Percentiles rank a stretch among this genome's conserved stretches.
Conservation (phyloP, 2,888 invertebrate genomes). For the Metopia argyrocephala region DNA sequence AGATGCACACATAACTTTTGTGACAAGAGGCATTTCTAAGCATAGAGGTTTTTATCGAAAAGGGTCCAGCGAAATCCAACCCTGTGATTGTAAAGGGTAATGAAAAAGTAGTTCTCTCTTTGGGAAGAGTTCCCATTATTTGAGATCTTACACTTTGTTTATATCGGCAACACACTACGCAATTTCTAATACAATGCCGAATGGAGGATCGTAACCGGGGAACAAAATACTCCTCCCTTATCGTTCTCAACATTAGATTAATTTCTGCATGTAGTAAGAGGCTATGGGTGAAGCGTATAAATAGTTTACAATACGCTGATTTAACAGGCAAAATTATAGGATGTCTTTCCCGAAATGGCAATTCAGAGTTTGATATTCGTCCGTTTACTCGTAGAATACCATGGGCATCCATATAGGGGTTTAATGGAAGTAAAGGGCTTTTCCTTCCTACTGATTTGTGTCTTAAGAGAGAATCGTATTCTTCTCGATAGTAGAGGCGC, state of each 20-base stretch:
- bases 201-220: slow-evolving; percentile 16
- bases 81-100: slow-evolving; percentile 44
- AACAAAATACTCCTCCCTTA: slow-evolving; percentile 24
- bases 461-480: too few relatives aligned
- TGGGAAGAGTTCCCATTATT: slow-evolving; percentile 46
- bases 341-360: slow-evolving; percentile 13
- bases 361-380: not conserved
- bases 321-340: slow-evolving; percentile 28
- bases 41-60: slow-evolving; percentile 12
- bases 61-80: slow-evolving; percentile 55
- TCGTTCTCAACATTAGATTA: slow-evolving; percentile 13
- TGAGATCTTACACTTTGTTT: slow-evolving; percentile 45
- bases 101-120: slow-evolving; percentile 42
- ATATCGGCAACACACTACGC: slow-evolving; percentile 30
- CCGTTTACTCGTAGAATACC: slow-evolving; percentile 7
- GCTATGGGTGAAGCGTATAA: slow-evolving; percentile 5
- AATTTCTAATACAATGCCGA: slow-evolving; percentile 24
- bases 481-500: not conserved
- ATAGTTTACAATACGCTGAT: not conserved
- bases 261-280: slow-evolving; percentile 28
- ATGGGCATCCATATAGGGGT: not conserved
- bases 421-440: not conserved
- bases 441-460: too few relatives aligned
- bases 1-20: slow-evolving; percentile 30
- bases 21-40: not conserved